Base-by-base conservation (phyloP, 2,113 vertebrate species). In the Bubo scandiacus region DNA sequence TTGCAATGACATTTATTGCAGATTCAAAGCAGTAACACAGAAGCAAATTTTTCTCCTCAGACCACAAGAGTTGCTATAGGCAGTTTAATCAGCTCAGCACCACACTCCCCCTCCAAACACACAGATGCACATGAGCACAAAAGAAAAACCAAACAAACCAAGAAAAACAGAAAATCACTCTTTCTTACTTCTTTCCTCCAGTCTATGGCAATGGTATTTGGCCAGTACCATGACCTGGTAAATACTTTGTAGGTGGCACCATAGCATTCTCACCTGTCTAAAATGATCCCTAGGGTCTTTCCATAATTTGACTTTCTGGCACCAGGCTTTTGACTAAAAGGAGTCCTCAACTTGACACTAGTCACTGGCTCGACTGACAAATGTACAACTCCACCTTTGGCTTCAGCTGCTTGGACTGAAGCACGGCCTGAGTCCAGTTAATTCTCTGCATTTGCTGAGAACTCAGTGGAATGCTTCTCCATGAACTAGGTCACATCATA, bases 41-140 rank as follows among this genome's bases (percentile, higher is more conserved):
- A 61, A 86, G 12, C 2, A 84, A 77, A n/a, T 6, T 2, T 45
- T 81, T 61, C 79, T 59, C 32, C 70, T 71, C 17, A 67, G 16
- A 77, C 20, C 57, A 26, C 6, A 42, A 38, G 5, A 66, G 23
- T n/a, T 81, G 22, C 68, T 66, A 57, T 6, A 36, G 7, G n/a
- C 32, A 81, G n/a, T 10, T 92, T 67, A 51, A 81, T n/a, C 47
- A 71, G 52, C 65, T 82, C 49, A 52, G 42, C 30, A 61, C 47
- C 30, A 32, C 1, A 2, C 8, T 73, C 15, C 21, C 21, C 4
- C 43, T 54, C 43, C 45, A 62, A 29, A 55, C 27, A 45, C 36
- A 42, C 6, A 68, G 5, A 59, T 0, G 0, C 1, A 4, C 15
- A 29, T 32, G 22, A 3, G 1, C 15, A 65, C 49, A 38, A 57